Evolutionary conservation across 2,888 invertebrate species (phyloP).

Genomic region (Mythimna lalbum): DNA sequence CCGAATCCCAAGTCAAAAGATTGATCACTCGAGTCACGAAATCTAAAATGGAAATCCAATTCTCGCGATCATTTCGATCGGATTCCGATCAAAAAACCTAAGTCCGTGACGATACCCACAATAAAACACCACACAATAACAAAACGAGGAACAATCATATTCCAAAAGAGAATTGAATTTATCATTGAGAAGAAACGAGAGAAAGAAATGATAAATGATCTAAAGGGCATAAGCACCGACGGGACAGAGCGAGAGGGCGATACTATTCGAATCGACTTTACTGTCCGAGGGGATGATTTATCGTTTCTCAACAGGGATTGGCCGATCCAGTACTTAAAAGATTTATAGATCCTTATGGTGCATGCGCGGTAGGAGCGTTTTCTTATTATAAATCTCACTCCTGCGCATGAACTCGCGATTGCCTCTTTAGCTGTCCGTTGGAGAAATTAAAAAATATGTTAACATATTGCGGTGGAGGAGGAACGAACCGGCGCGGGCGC

Average conservation of each 20-base stretch:
- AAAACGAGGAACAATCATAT: conserved; percentile 90
- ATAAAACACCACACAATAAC: conserved; percentile 88
- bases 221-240: conserved; percentile 71
- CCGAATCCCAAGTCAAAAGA: conserved; percentile 75
- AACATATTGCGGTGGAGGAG: conserved; percentile 83
- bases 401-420: conserved; percentile 86
- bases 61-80: conserved; percentile 89
- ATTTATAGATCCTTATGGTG: conserved; percentile 89
- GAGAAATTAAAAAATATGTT: conserved; percentile 89
- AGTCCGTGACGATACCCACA: conserved; percentile 88
- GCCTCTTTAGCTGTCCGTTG: conserved; percentile 84
- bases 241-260: conserved; percentile 82
- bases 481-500: conserved; percentile 67
- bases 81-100: conserved; percentile 88
- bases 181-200: conserved; percentile 89
- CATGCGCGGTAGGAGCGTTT: conserved; percentile 90
- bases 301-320: conserved; percentile 90
- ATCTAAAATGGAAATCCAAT: conserved; percentile 89
- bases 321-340: conserved; percentile 89
- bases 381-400: conserved; percentile 90
- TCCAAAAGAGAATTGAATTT: conserved; percentile 90
- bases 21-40: conserved; percentile 84
- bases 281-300: conserved; percentile 89
- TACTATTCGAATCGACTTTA: conserved; percentile 81
- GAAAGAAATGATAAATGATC: conserved; percentile 89